These are phyloP conservation scores for Harmothoe impar DNA, from an alignment of 2,888 invertebrate species.

Conservation along the genomic window DNA sequence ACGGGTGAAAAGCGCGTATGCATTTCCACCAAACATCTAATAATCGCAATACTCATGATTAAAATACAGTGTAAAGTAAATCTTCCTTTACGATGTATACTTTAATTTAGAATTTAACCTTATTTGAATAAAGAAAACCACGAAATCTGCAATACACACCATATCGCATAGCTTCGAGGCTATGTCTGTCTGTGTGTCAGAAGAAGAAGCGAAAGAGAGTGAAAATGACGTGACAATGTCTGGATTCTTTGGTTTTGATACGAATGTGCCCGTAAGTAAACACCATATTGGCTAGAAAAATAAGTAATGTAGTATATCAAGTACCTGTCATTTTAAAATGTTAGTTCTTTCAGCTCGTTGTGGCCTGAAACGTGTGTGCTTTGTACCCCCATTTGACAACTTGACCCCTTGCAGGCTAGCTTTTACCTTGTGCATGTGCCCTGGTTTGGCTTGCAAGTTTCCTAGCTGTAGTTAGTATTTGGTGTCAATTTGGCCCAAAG, in stretches of 20 bases:
- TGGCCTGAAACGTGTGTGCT: neutral
- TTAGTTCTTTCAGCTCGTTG: neutral
- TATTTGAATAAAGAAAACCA: neutral
- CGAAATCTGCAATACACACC: too few species aligned
- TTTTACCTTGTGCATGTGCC: too few species aligned
- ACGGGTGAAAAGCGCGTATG: constrained; percentile 13
- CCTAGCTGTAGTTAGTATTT: too few species aligned
- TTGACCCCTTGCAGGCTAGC: neutral
- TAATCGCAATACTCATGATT: neutral
- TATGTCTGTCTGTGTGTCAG: constrained; percentile 66
- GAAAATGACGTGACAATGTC: constrained; percentile 79
- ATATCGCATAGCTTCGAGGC: constrained; percentile 5
- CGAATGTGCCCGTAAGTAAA: constrained; percentile 76
- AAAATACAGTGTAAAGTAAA: too few species aligned
- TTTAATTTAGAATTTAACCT: neutral
- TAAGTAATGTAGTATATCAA: neutral
- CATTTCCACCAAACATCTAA: neutral
- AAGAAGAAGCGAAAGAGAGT: constrained; percentile 67
- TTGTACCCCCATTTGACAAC: neutral
- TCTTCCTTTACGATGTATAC: neutral
- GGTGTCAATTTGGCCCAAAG: too few species aligned
- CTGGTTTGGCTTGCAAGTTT: too few species aligned
- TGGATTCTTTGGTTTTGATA: constrained; percentile 75
- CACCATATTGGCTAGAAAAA: neutral
- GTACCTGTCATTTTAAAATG: neutral